Conservation (phyloP, 2,113 vertebrate species). For the Corvus moneduloides region DNA sequence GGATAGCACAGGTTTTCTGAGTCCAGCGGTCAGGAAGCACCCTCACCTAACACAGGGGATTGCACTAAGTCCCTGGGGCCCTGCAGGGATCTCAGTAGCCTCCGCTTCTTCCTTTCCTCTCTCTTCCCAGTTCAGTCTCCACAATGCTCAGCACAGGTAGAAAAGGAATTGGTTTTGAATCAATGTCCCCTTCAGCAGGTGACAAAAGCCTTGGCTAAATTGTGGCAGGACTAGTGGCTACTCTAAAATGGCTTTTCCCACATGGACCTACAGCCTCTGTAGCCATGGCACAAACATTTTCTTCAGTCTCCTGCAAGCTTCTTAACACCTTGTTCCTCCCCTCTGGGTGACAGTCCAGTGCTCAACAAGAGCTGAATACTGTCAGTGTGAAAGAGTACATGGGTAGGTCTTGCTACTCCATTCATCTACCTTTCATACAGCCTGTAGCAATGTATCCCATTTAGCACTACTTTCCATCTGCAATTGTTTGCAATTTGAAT, state of each 20-base stretch:
- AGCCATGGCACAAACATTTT: accelerated
- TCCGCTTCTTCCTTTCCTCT: neutral
- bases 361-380: neutral
- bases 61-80: neutral
- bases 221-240: neutral
- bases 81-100: neutral
- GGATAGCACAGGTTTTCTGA: neutral
- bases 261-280: accelerated
- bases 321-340: neutral
- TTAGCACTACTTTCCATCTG: neutral
- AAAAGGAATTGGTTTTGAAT: neutral
- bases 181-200: neutral
- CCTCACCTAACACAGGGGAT: neutral
- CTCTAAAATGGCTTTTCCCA: neutral
- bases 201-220: neutral
- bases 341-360: neutral
- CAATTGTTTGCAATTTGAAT: neutral
- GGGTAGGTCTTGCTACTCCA: neutral
- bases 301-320: neutral
- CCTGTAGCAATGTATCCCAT: neutral
- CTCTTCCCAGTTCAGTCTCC: neutral
- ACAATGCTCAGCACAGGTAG: neutral
- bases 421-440: neutral
- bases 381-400: neutral
- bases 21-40: neutral